A percentile compares a stretch with the other conserved stretches of the same genome.
Evolutionary conservation across 2,888 invertebrate species (phyloP).

Genomic region (Euphydryas editha): DNA sequence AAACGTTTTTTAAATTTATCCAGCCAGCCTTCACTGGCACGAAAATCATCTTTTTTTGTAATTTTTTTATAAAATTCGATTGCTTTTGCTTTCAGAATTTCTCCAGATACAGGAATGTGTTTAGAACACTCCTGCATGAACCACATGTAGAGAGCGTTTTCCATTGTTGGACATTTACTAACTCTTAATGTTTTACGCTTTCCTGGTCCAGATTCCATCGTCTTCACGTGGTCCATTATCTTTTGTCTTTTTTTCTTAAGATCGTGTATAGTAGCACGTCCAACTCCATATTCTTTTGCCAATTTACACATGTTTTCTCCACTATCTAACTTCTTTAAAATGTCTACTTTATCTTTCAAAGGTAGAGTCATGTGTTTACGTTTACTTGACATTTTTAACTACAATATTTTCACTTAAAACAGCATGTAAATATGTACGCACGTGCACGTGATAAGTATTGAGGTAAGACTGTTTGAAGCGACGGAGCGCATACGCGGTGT

Average conservation of each 20-base stretch:
- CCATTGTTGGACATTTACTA: not conserved
- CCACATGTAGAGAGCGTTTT: not conserved
- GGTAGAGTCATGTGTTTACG: not conserved
- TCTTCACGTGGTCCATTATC: not conserved
- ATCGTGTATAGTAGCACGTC: not conserved
- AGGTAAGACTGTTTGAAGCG: not conserved
- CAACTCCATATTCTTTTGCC: not conserved
- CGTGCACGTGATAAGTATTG: constrained; percentile 1
- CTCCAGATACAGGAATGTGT: not conserved
- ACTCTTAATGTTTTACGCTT: constrained; percentile 6
- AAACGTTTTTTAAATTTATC: not conserved
- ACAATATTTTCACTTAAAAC: no score
- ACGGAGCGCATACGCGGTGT: constrained; percentile 9
- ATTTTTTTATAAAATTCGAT: not conserved
- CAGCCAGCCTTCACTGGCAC: not conserved
- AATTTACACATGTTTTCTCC: not conserved
- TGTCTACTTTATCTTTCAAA: not conserved
- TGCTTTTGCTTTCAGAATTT: not conserved
- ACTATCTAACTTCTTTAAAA: constrained; percentile 3
- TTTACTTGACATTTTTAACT: not conserved
- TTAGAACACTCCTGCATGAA: not conserved
- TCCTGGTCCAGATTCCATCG: not conserved
- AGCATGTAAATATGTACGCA: not conserved
- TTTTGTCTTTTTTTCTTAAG: not conserved
- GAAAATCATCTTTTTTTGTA: not conserved